Percentiles rank a stretch among this genome's conserved stretches.
Conservation (phyloP, 2,888 invertebrate species). For the Smittia aterrima region DNA sequence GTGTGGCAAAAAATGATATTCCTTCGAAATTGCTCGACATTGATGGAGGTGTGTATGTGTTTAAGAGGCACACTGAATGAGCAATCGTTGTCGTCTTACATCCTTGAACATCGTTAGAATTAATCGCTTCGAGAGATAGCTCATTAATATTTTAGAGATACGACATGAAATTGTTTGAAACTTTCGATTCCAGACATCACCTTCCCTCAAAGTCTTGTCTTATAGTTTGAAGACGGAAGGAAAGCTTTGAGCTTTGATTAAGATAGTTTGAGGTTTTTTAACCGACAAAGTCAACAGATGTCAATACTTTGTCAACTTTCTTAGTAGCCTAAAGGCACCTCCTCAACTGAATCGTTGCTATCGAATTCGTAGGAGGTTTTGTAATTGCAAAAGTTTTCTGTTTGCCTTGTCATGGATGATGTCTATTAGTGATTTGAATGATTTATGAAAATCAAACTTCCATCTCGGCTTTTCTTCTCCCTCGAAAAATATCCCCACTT, state of each 20-base stretch:
- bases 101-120: background rate
- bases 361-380: background rate
- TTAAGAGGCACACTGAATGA: background rate
- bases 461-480: background rate
- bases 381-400: constrained; percentile 1
- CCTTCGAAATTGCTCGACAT: background rate
- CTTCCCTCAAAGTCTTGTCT: too few species aligned
- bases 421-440: constrained; percentile 19
- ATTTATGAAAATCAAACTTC: constrained; percentile 26
- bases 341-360: too few species aligned
- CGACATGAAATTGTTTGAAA: background rate
- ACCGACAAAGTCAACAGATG: too few species aligned
- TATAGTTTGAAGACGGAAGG: too few species aligned
- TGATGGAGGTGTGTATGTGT: background rate
- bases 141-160: background rate
- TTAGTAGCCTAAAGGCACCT: too few species aligned
- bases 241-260: too few species aligned
- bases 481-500: background rate
- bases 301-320: too few species aligned
- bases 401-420: background rate
- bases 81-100: background rate
- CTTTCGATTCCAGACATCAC: background rate
- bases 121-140: background rate
- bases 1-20: background rate
- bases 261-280: too few species aligned